Evolutionary conservation across 1,140 invertebrate genomes (phyloP).

Genomic region (Trichonephila inaurata): DNA sequence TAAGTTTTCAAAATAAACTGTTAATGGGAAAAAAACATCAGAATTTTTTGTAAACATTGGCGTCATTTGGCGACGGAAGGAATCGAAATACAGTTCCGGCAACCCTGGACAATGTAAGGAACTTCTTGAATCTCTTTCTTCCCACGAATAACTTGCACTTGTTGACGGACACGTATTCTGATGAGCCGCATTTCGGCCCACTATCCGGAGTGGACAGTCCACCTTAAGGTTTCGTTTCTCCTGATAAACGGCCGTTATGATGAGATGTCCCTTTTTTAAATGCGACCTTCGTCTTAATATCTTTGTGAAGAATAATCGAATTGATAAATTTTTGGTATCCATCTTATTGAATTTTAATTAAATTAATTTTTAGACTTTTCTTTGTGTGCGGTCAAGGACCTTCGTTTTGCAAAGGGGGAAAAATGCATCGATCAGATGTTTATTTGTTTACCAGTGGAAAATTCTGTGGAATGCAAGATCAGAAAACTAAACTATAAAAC

Average conservation of each 20-base stretch:
- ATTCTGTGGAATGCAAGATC: not conserved
- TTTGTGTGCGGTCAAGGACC: conserved; percentile 36
- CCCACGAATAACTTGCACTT: conserved; percentile 57
- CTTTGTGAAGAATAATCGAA: not conserved
- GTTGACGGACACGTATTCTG: conserved; percentile 49
- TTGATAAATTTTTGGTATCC: not conserved
- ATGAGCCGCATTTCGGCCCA: not conserved
- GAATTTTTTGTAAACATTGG: conserved; percentile 38
- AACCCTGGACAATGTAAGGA: conserved; percentile 40
- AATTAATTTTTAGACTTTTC: not conserved
- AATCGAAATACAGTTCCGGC: not conserved
- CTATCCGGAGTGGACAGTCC: not conserved
- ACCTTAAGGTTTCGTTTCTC: not conserved
- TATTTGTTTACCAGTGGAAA: not conserved
- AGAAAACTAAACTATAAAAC: not conserved
- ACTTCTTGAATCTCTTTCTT: conserved; percentile 50
- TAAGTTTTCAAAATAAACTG: not conserved
- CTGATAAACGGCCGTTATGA: not conserved
- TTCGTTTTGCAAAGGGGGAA: not conserved
- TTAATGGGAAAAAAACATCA: not conserved
- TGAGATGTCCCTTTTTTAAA: conserved; percentile 1
- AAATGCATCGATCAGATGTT: not conserved
- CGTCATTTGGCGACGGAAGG: not conserved
- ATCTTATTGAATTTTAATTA: not conserved
- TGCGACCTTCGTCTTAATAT: not conserved